phyloP scores from a whole-genome alignment of 2,888 invertebrate species.

The Eulithis testata region DNA sequence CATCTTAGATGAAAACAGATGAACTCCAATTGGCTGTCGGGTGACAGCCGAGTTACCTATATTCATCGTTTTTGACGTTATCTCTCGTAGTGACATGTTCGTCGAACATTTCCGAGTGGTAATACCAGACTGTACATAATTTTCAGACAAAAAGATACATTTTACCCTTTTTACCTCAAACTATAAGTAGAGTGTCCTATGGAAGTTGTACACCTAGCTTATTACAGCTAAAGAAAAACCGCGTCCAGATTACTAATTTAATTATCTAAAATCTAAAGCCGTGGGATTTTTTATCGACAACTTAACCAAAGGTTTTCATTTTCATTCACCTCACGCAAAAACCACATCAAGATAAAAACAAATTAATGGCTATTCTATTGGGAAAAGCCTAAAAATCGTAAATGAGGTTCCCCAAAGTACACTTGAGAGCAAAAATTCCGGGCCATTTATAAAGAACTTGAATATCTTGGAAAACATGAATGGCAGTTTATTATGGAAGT shows the following conservation, averaged over 20 bases:
- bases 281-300: conserved; percentile 1
- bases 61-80: neutral
- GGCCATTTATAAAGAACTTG: no score
- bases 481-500: no score
- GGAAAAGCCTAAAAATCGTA: conserved; percentile 50
- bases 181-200: neutral
- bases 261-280: neutral
- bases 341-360: conserved; percentile 52
- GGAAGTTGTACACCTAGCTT: neutral
- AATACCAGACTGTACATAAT: neutral
- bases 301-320: conserved; percentile 28
- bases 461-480: no score
- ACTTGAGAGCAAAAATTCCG: no score
- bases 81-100: neutral
- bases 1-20: neutral
- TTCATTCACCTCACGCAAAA: conserved; percentile 40
- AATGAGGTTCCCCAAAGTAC: conserved; percentile 30
- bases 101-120: neutral
- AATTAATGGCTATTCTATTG: conserved; percentile 54
- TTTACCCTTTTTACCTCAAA: neutral
- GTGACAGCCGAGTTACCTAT: neutral
- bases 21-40: neutral
- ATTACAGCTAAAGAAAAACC: neutral
- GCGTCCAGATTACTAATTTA: conserved; percentile 1
- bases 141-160: no score